Conservation (phyloP, 2,888 invertebrate genomes). For the Netelia fuscicornis region DNA sequence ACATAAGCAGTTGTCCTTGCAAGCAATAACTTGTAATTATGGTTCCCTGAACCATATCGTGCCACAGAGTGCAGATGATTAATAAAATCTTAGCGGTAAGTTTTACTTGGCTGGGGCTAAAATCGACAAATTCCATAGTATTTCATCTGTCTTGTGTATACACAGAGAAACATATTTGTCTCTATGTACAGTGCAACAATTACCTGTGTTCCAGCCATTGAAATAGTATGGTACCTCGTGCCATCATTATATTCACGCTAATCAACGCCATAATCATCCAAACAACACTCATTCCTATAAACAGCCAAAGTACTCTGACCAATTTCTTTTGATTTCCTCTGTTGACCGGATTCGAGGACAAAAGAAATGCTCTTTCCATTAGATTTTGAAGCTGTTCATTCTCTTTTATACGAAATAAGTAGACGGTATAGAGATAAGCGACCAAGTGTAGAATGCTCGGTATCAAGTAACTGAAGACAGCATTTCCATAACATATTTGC, state of each 20-base stretch:
- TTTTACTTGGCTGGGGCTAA: conserved; percentile 86
- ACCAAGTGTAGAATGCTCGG: conserved; percentile 90
- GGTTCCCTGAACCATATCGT: conserved; percentile 93
- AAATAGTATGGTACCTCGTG: conserved; percentile 87
- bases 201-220: conserved; percentile 89
- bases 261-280: conserved; percentile 90
- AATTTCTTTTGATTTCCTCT: conserved; percentile 89
- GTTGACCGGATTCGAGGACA: conserved; percentile 90
- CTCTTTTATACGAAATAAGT: conserved; percentile 91
- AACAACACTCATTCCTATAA: conserved; percentile 89
- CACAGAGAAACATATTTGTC: conserved; percentile 5
- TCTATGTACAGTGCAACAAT: conserved; percentile 35
- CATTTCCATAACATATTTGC: conserved; percentile 89
- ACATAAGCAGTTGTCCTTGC: conserved; percentile 91
- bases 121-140: conserved; percentile 70
- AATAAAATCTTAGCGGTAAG: conserved; percentile 87
- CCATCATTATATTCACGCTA: conserved; percentile 89
- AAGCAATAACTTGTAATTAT: conserved; percentile 93
- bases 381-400: conserved; percentile 93
- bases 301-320: conserved; percentile 90
- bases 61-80: conserved; percentile 90
- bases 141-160: neutral
- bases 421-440: conserved; percentile 91
- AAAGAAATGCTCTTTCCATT: conserved; percentile 92
- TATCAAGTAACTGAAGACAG: conserved; percentile 90